These are phyloP conservation scores for Anolis apletophallus DNA, from an alignment of 2,797 vertebrate genomes.

Conservation along the genomic window DNA sequence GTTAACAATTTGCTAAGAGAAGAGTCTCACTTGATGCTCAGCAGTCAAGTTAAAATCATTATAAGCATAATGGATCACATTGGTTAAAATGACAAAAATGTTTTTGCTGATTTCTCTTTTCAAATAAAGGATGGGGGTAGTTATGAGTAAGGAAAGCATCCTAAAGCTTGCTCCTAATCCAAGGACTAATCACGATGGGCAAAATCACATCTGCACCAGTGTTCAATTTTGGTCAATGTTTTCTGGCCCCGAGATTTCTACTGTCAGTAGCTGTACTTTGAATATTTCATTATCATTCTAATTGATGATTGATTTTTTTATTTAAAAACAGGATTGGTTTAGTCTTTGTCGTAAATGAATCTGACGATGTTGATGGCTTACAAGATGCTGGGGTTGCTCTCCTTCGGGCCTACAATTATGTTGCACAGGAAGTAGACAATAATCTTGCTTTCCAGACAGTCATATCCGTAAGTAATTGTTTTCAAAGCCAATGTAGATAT, in stretches of 20 bases:
- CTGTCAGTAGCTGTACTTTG: background rate
- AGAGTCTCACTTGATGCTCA: background rate
- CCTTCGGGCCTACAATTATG: constrained; percentile 93
- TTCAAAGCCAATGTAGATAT: background rate
- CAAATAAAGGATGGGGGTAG: too few species aligned
- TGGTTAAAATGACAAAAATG: background rate
- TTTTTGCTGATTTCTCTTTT: background rate
- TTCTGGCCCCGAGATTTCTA: background rate
- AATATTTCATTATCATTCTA: constrained; percentile 14
- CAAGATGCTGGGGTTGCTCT: constrained; percentile 93
- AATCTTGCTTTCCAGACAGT: constrained; percentile 92
- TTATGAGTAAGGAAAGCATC: background rate
- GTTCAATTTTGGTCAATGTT: background rate
- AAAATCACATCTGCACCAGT: background rate
- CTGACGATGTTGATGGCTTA: constrained; percentile 90
- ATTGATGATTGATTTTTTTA: constrained; percentile 15
- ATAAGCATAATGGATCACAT: background rate
- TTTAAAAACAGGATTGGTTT: constrained; percentile 87
- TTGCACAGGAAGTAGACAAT: constrained; percentile 90
- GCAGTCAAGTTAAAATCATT: background rate
- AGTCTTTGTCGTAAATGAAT: constrained; percentile 93
- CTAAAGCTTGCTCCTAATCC: background rate
- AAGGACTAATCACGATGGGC: background rate
- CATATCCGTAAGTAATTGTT: constrained; percentile 85
- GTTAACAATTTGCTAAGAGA: background rate